Percentiles rank a stretch among this genome's conserved stretches.
Evolutionary conservation across 2,113 vertebrate genomes (phyloP).

Genomic region (Myotis lucifugus): DNA sequence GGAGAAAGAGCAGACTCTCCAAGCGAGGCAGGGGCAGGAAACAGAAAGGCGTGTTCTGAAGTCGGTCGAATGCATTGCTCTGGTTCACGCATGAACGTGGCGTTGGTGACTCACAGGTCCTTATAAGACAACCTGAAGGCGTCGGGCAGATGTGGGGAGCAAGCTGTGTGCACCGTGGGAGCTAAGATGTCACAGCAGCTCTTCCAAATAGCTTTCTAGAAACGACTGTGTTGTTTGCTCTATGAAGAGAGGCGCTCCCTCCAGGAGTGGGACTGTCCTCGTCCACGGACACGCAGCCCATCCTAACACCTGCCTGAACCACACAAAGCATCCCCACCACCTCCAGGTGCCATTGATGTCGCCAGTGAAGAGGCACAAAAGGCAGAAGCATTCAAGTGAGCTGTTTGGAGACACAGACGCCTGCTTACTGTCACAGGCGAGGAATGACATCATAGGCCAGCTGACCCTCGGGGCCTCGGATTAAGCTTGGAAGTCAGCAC

Average conservation of each 20-base stretch:
- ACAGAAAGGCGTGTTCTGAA: background rate
- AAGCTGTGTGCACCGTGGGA: background rate
- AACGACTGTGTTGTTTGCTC: background rate
- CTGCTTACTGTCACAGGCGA: background rate
- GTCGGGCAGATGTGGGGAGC: background rate
- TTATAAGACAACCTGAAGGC: background rate
- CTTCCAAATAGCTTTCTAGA: background rate
- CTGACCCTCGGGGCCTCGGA: background rate
- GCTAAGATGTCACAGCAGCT: background rate
- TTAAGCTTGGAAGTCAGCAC: background rate
- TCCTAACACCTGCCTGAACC: too few relatives aligned
- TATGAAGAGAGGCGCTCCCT: background rate
- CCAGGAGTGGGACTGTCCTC: background rate
- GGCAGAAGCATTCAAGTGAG: background rate
- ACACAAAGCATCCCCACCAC: background rate
- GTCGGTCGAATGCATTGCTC: too few relatives aligned
- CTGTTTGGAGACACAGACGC: background rate
- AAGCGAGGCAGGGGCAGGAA: background rate
- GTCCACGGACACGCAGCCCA: background rate
- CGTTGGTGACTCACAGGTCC: background rate
- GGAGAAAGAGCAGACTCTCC: background rate
- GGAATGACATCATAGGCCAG: background rate
- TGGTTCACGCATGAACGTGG: fast-evolving
- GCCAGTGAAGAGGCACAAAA: background rate
- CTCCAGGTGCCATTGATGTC: background rate